Evolutionary conservation across 2,797 vertebrate species (phyloP).

Genomic region (Falco biarmicus): DNA sequence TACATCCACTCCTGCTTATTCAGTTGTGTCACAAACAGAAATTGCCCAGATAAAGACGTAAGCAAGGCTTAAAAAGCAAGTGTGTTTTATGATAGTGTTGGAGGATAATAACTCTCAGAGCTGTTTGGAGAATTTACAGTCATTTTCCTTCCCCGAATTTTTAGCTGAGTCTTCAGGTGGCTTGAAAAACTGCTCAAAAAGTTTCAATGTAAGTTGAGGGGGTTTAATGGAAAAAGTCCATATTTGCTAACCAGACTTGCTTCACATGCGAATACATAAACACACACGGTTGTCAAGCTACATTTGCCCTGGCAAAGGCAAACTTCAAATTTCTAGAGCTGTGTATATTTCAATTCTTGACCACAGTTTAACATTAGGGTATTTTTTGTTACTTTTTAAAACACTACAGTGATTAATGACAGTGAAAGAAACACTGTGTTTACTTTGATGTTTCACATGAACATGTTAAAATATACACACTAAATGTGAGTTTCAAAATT

Average conservation of each 20-base stretch:
- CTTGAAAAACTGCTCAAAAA: slow-evolving; percentile 2
- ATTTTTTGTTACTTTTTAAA: slow-evolving; percentile 59
- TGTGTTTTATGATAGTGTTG: background rate
- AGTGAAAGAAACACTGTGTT: slow-evolving; percentile 56
- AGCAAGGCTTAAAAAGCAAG: background rate
- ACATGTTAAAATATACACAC: slow-evolving; percentile 64
- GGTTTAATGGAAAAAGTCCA: slow-evolving; percentile 20
- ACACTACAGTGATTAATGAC: slow-evolving; percentile 64
- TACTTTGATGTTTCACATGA: slow-evolving; percentile 61
- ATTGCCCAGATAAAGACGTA: background rate
- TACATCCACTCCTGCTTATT: background rate
- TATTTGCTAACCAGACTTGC: slow-evolving; percentile 30
- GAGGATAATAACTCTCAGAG: background rate
- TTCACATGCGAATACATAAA: slow-evolving; percentile 47
- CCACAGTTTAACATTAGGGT: slow-evolving; percentile 51
- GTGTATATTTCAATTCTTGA: slow-evolving; percentile 57
- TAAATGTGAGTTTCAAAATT: slow-evolving; percentile 50
- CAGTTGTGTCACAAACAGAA: background rate
- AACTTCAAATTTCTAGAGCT: slow-evolving; percentile 41
- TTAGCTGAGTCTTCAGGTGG: background rate
- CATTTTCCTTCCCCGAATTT: background rate
- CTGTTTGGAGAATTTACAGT: background rate
- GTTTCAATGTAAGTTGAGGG: background rate
- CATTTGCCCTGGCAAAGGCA: slow-evolving; percentile 40
- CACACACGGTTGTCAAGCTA: slow-evolving; percentile 43